phyloP scores from a whole-genome alignment of 2,797 vertebrate genomes.

The Thripadectes ignobilis region DNA sequence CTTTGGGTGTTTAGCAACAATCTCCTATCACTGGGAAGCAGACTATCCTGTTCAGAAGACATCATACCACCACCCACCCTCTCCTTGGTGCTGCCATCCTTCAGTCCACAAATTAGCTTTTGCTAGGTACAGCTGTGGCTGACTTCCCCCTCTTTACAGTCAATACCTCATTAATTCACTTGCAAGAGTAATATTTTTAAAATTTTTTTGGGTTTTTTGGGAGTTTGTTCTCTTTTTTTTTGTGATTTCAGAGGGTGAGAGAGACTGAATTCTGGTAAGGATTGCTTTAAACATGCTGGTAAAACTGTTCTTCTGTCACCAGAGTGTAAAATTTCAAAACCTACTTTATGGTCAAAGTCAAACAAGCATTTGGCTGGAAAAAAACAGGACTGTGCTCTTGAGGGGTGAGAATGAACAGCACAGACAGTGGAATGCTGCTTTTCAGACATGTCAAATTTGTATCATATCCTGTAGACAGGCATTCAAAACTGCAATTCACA shows the following conservation, averaged over 20 bases:
- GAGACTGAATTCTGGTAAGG: background rate
- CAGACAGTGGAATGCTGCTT: background rate
- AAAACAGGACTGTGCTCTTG: background rate
- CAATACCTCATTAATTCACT: background rate
- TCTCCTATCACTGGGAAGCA: background rate
- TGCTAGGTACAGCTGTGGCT: background rate
- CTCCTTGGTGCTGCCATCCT: background rate
- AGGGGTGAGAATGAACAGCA: background rate
- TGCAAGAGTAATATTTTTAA: background rate
- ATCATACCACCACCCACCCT: accelerated
- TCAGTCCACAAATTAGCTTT: background rate
- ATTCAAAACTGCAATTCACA: background rate
- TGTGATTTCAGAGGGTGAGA: background rate
- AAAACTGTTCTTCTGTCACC: background rate
- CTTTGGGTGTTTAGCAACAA: background rate
- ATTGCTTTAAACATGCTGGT: background rate
- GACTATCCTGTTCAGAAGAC: background rate
- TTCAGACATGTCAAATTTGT: background rate
- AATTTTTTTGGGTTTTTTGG: too few species aligned
- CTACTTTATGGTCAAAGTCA: background rate
- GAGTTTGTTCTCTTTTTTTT: too few species aligned
- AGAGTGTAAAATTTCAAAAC: background rate
- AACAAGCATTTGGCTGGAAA: background rate
- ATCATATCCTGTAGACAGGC: background rate
- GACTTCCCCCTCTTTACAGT: background rate